Evolutionary conservation across 2,888 invertebrate genomes (phyloP).

Genomic region (Catonia carolina): DNA sequence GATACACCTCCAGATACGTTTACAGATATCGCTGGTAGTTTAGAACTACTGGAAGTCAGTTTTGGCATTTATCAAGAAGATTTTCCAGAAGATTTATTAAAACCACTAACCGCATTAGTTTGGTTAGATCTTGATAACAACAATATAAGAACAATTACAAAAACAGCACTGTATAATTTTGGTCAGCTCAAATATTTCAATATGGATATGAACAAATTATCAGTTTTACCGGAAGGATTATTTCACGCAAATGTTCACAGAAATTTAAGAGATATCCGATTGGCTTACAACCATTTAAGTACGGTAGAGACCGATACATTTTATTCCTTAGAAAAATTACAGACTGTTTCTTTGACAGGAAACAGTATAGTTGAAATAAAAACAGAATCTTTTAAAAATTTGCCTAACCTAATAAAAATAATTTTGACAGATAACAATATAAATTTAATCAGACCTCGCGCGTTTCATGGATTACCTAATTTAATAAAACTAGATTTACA

Average conservation of each 20-base stretch:
- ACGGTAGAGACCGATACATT: constrained; percentile 63
- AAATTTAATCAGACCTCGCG: constrained; percentile 60
- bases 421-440: constrained; percentile 79
- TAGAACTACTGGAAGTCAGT: constrained; percentile 79
- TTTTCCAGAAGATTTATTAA: constrained; percentile 68
- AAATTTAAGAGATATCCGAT: constrained; percentile 67
- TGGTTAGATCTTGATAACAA: constrained; percentile 87
- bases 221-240: constrained; percentile 59
- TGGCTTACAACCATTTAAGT: constrained; percentile 74
- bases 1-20: constrained; percentile 76
- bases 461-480: constrained; percentile 68
- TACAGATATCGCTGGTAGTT: constrained; percentile 62
- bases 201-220: constrained; percentile 76
- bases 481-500: constrained; percentile 74
- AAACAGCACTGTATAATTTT: constrained; percentile 63
- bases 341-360: constrained; percentile 69
- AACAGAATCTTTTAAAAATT: constrained; percentile 65
- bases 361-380: constrained; percentile 67
- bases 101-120: constrained; percentile 63
- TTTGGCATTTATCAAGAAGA: constrained; percentile 75
- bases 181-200: constrained; percentile 71
- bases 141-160: constrained; percentile 65
- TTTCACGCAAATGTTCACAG: constrained; percentile 63
- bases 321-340: constrained; percentile 61
- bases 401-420: constrained; percentile 71